phyloP scores from a whole-genome alignment of 2,797 vertebrate species.

The Zalophus californianus region DNA sequence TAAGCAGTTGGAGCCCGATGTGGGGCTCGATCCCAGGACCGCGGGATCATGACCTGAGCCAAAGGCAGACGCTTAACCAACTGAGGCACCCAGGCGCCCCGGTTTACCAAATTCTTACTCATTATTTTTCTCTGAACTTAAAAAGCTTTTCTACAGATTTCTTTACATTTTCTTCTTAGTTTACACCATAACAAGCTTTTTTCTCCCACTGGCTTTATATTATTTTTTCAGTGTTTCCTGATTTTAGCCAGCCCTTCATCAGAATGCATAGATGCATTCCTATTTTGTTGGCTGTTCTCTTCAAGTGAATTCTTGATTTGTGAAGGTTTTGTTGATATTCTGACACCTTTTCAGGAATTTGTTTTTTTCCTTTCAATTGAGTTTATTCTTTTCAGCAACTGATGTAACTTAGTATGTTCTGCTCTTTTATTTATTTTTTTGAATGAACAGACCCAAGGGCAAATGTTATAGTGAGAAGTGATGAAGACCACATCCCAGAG shows the following conservation, averaged over 20 bases:
- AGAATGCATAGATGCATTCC: background rate
- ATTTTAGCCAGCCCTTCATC: background rate
- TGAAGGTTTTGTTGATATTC: background rate
- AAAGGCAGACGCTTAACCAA: too few species aligned
- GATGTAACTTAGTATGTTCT: background rate
- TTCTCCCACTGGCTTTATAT: background rate
- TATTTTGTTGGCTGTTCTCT: background rate
- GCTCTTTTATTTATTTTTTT: background rate
- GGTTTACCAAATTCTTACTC: background rate
- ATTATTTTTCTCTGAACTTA: background rate
- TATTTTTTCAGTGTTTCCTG: background rate
- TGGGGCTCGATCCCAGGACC: too few species aligned
- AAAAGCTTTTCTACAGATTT: background rate
- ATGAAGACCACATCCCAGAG: background rate
- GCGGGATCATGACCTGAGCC: too few species aligned
- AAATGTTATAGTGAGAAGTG: background rate
- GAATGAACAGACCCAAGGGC: background rate
- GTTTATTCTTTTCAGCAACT: background rate
- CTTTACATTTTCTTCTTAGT: conserved; percentile 30
- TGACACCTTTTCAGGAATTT: background rate
- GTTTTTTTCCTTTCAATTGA: background rate
- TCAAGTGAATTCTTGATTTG: conserved; percentile 20
- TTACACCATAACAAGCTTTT: background rate
- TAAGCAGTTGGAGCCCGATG: too few species aligned
- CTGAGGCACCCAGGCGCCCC: too few species aligned